phyloP scores from a whole-genome alignment of 2,113 vertebrate genomes.

The Prunella himalayana region DNA sequence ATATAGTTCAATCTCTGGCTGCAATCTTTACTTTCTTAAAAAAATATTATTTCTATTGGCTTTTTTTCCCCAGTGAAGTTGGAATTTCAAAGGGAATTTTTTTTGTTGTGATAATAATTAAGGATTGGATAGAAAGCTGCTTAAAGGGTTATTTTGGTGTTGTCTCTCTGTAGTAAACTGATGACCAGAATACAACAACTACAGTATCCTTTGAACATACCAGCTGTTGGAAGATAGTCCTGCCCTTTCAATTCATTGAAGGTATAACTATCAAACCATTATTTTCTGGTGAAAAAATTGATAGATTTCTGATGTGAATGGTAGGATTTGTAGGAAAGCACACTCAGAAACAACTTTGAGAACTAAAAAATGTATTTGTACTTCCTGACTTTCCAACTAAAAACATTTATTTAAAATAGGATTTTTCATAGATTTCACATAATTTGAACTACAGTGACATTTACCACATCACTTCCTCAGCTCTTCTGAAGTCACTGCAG shows the following conservation, averaged over 20 bases:
- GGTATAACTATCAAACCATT: background rate
- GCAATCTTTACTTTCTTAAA: background rate
- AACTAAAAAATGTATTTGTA: background rate
- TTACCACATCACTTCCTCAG: background rate
- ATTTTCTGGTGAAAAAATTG: background rate
- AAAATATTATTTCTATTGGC: background rate
- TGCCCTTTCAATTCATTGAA: background rate
- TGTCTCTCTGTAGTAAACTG: background rate
- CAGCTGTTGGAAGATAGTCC: background rate
- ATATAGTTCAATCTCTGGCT: background rate
- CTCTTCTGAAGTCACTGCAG: background rate
- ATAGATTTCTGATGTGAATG: background rate
- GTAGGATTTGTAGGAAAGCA: background rate
- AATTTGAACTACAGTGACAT: background rate
- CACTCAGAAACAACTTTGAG: background rate
- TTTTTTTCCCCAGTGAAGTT: rapidly evolving
- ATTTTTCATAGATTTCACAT: background rate
- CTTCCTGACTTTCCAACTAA: background rate
- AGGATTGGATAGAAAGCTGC: background rate
- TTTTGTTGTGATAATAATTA: background rate
- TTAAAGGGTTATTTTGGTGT: background rate
- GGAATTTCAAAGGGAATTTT: background rate
- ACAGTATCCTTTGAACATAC: background rate
- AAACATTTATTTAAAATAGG: background rate
- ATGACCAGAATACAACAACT: background rate